Evolutionary conservation across 2,888 invertebrate genomes (phyloP), one percentile per base, ranked within the genome.

Genomic region (Lasioglossum morio): DNA sequence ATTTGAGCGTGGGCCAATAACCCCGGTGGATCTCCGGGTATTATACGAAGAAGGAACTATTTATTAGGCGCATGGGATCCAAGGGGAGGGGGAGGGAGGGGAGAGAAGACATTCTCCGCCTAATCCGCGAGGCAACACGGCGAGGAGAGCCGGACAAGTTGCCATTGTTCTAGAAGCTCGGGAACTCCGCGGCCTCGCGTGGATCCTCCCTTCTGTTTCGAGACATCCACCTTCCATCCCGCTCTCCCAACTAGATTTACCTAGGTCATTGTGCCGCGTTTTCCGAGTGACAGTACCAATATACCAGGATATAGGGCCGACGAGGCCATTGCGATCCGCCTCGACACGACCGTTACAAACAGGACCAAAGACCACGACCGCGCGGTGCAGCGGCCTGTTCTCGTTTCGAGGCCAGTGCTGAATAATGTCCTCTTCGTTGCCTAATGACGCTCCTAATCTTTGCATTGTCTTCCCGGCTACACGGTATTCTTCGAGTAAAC

Each of bases 1-100:
- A 48, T 79, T 79, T 73, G 34, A 79, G 40, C 48, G 66, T 27
- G 53, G 72, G 69, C 75, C 84, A 85, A 87, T 82, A 80, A 70
- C 40, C 70, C 63, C 70, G 77, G 57, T 12, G 76, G 66, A 70
- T 81, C 82, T 82, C 75, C 46, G 81, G 87, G 88, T 69, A 91
- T 91, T 91, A 91, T 87, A 82, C 88, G 88, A 87, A 88, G 88
- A 86, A 84, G 87, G 85, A 84, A 89, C 90, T 90, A 91, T 92
- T 92, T 92, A 92, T 92, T 91, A 92, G 90, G 72, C 81, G 83
- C 83, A 82, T 86, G 37, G 37, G 85, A 80, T 90, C 78, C 74
- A 70, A 74, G 77, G 81, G n/a, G 23, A 19, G 23, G n/a, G 53
- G n/a, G n/a, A n/a, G n/a, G n/a, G n/a, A n/a, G n/a, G n/a, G n/a